phyloP scores from a whole-genome alignment of 2,888 invertebrate species.

The Gerris lacustris region DNA sequence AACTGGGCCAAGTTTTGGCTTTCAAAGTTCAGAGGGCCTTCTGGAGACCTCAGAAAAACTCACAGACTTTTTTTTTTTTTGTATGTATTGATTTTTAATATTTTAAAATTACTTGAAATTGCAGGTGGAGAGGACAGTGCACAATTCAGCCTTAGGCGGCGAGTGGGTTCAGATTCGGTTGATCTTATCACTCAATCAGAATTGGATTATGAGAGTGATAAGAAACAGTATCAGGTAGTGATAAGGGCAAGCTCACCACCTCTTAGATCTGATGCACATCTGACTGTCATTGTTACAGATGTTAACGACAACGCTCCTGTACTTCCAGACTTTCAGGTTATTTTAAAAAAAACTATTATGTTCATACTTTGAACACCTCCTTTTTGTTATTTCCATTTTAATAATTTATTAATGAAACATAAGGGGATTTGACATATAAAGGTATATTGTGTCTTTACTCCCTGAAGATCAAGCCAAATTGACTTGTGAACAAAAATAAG shows the following conservation, averaged over 20 bases:
- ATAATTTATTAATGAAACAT: too few relatives aligned
- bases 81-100: not conserved
- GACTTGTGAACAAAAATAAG: too few relatives aligned
- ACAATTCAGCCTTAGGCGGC: slow-evolving; percentile 66
- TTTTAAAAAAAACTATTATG: not conserved
- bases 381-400: too few relatives aligned
- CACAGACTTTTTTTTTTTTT: too few relatives aligned
- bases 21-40: too few relatives aligned
- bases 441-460: too few relatives aligned
- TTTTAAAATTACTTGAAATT: not conserved
- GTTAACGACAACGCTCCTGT: slow-evolving; percentile 91
- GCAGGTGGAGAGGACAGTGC: slow-evolving; percentile 72
- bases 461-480: too few relatives aligned
- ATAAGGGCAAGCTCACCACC: slow-evolving; percentile 86
- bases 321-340: slow-evolving; percentile 64
- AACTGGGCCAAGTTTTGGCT: too few relatives aligned
- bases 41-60: too few relatives aligned
- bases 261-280: slow-evolving; percentile 72
- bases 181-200: slow-evolving; percentile 81
- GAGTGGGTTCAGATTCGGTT: slow-evolving; percentile 72
- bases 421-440: not conserved
- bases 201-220: slow-evolving; percentile 88
- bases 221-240: slow-evolving; percentile 77
- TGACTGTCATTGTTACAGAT: slow-evolving; percentile 80
- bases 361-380: too few relatives aligned